Base-by-base conservation (phyloP, 2,888 invertebrate species). In the Boloria selene region DNA sequence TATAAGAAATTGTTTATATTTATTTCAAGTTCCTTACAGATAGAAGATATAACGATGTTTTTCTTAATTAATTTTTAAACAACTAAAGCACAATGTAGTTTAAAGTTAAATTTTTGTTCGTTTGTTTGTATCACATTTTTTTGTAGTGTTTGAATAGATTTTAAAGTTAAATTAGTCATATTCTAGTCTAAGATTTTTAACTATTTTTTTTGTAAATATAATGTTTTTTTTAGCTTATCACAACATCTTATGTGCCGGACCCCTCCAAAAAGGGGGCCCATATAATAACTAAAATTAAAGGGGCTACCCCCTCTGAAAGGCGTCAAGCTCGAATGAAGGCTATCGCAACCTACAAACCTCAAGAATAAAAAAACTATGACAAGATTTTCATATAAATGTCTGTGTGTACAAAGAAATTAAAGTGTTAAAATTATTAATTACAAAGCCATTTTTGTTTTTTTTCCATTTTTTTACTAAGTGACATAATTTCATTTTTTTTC, bases 261-360 rank as follows among this genome's bases (percentile, higher is more conserved):
- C 68, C 67, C 0, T 52, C 77, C 0, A 83, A 82, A 58, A 85
- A 81, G 7, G 82, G 79, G 0, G 62, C 79, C 0, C 85, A 87
- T 4, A 77, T 91, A 0, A 83, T 85, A 0, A 80, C 75, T 0
- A 89, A 88, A 18, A 70, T 86, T 0, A 83, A 82, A 14, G 90
- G 90, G 0, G 84, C 84, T 0, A 88, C 88, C 0, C 86, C 87
- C 0, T 86, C 90, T 0, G 85, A 91, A 38, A 73, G 90, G 0
- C 75, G 85, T 16, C 78, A 82, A 51, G 80, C 82, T 0, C 70
- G 88, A 0, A 84, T 82, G 83, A 80, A 86, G 4, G 79, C 79
- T 0, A 69, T 87, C 0, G 79, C 75, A 47, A 84, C 74, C 0
- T 89, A 84, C 51, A 73, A 70, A 0, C 80, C 86, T 0, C 26